Conservation (phyloP, 1,140 invertebrate genomes). For the Hyposmocoma kahamanoa region DNA sequence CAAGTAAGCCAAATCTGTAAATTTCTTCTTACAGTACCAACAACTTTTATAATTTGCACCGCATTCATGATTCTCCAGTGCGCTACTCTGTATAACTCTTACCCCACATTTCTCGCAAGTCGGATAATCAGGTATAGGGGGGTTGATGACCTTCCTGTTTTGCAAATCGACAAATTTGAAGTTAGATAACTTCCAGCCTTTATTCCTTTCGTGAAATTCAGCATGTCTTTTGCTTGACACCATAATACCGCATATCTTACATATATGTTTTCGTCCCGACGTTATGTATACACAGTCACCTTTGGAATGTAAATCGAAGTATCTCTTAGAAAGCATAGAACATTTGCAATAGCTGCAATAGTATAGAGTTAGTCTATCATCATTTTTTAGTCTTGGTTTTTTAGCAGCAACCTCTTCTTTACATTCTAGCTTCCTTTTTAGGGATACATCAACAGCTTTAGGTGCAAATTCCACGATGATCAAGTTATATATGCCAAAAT, state of each 20-base stretch:
- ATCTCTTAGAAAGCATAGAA: too few species aligned
- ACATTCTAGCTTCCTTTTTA: too few species aligned
- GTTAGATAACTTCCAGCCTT: background rate
- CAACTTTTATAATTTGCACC: conserved; percentile 8
- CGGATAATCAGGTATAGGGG: conserved; percentile 5
- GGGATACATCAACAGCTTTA: background rate
- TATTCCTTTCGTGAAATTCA: background rate
- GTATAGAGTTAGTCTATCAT: too few species aligned
- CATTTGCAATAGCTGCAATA: too few species aligned
- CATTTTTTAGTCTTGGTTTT: too few species aligned
- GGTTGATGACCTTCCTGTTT: conserved; percentile 6
- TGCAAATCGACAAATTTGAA: background rate
- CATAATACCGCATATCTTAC: background rate
- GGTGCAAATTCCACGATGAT: background rate
- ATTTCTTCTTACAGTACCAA: conserved; percentile 13
- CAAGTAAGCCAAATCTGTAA: conserved; percentile 2
- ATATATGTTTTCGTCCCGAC: background rate
- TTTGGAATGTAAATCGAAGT: too few species aligned
- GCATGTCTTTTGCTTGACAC: background rate
- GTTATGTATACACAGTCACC: too few species aligned
- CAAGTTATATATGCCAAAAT: background rate
- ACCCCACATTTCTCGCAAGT: conserved; percentile 11
- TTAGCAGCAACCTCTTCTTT: too few species aligned
- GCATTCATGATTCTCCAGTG: conserved; percentile 7
- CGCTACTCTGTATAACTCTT: background rate